phyloP scores from a whole-genome alignment of 1,140 invertebrate species.

The Tetragonula clypearis region DNA sequence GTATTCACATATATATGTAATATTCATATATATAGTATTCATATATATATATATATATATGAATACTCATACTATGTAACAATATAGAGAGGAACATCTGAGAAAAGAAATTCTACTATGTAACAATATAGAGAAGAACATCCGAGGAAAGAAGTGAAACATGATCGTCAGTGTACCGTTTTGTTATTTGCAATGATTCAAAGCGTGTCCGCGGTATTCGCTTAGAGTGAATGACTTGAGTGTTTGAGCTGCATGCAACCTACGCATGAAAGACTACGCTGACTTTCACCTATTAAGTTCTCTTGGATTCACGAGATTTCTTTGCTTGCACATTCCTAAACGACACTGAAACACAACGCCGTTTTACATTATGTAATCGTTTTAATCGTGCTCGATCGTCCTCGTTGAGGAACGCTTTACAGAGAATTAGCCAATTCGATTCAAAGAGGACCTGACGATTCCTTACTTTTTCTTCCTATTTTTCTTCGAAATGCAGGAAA shows the following conservation, averaged over 20 bases:
- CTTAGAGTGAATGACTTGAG: slow-evolving; percentile 27
- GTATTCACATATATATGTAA: too few species aligned
- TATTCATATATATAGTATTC: too few species aligned
- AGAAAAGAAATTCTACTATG: too few species aligned
- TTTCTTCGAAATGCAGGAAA: neutral
- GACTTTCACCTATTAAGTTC: slow-evolving; percentile 47
- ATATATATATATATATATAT: too few species aligned
- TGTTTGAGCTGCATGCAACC: neutral
- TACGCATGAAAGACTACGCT: slow-evolving; percentile 30
- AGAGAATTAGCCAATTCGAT: neutral
- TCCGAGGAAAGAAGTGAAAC: neutral
- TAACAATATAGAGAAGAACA: too few species aligned
- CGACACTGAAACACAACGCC: neutral
- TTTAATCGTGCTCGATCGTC: neutral
- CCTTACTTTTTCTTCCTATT: neutral
- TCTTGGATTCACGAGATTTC: slow-evolving; percentile 17
- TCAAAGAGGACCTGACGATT: neutral
- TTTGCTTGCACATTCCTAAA: slow-evolving; percentile 22
- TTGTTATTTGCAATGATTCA: slow-evolving; percentile 17
- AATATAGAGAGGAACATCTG: neutral
- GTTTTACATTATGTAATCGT: slow-evolving; percentile 1
- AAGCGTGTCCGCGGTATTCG: neutral
- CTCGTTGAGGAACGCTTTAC: neutral
- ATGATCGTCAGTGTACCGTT: neutral
- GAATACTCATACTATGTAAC: too few species aligned